Conservation (phyloP, 2,113 vertebrate species). For the Leptodactylus fuscus region DNA sequence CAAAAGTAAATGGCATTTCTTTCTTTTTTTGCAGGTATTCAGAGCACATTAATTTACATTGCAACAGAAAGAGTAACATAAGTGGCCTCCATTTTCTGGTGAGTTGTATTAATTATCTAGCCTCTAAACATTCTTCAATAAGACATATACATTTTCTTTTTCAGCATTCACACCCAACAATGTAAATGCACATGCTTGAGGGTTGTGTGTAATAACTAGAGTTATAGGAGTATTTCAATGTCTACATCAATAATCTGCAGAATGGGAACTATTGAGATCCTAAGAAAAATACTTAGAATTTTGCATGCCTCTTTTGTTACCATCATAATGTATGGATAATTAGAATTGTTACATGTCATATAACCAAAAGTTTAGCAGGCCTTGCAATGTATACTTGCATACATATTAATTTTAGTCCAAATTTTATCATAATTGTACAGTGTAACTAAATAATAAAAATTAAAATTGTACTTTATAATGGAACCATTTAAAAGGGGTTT, state of each 20-base stretch:
- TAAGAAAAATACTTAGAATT: not conserved
- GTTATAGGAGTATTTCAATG: not conserved
- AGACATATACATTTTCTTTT: not conserved
- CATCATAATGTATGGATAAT: not conserved
- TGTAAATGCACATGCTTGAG: not conserved
- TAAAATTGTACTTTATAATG: no score
- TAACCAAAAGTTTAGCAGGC: no score
- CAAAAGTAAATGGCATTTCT: constrained; percentile 30
- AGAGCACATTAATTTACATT: constrained; percentile 32
- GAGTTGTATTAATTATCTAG: constrained; percentile 37
- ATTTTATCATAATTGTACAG: no score
- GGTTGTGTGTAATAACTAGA: not conserved
- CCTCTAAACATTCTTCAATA: constrained; percentile 37
- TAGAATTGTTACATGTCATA: no score
- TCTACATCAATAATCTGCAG: not conserved
- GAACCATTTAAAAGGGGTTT: no score
- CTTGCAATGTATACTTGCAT: no score
- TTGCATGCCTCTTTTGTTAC: not conserved
- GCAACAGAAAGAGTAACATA: constrained; percentile 37
- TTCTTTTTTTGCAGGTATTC: constrained; percentile 33
- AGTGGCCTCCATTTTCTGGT: constrained; percentile 27
- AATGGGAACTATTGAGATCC: no score
- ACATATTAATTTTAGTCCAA: no score
- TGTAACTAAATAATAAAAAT: no score
- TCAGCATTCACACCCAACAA: constrained; percentile 4